These are phyloP conservation scores for Lipotes vexillifer DNA, from an alignment of 2,113 vertebrate genomes.

Conservation along the genomic window DNA sequence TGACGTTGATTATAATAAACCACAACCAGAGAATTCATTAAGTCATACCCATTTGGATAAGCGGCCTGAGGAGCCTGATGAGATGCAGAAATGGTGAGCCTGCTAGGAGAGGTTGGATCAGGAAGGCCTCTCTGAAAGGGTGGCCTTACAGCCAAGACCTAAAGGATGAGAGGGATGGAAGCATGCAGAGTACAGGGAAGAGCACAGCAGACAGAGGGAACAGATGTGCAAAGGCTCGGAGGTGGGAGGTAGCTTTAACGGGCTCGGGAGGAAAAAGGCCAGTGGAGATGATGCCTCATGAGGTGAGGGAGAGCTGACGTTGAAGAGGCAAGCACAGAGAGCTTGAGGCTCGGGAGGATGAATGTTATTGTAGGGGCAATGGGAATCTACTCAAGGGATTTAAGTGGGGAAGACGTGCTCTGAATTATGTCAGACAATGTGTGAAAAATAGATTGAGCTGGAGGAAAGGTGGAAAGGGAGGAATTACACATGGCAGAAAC, in stretches of 20 bases:
- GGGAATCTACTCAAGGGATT: background rate
- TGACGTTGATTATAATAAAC: background rate
- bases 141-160: background rate
- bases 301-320: accelerated
- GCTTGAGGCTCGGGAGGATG: too few species aligned
- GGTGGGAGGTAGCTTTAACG: background rate
- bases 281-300: accelerated
- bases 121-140: background rate
- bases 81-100: background rate
- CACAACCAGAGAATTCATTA: background rate
- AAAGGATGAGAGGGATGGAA: background rate
- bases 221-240: background rate
- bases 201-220: background rate
- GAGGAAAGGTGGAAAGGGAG: background rate
- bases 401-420: background rate
- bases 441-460: background rate
- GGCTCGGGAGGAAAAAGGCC: background rate
- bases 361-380: background rate
- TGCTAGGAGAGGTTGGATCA: background rate
- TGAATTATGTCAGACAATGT: background rate
- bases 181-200: background rate
- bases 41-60: background rate
- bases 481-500: background rate
- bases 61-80: background rate
- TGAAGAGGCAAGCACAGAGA: background rate